These are phyloP conservation scores for Halcyon malimbica DNA, from an alignment of 2,113 vertebrate genomes.

Conservation along the genomic window DNA sequence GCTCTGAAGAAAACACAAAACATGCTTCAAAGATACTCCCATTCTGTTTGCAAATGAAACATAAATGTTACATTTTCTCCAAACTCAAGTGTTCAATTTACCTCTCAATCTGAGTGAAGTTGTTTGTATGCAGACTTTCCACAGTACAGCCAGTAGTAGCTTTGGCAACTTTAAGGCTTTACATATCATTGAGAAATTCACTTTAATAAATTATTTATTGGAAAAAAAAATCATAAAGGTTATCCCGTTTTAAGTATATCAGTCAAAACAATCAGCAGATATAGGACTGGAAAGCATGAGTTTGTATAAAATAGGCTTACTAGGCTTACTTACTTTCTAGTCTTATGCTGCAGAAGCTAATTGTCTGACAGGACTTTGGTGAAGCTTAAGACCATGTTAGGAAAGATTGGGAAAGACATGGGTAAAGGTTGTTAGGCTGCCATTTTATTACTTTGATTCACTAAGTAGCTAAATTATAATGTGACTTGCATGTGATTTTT, in stretches of 20 bases:
- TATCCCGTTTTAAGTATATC: not conserved
- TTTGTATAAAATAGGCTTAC: not conserved
- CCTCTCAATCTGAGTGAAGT: not conserved
- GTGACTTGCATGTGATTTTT: not conserved
- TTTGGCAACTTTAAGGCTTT: not conserved
- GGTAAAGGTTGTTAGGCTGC: not conserved
- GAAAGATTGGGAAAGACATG: not conserved
- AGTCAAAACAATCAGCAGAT: not conserved
- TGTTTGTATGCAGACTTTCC: not conserved
- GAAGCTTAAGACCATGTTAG: not conserved
- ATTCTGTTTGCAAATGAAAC: not conserved
- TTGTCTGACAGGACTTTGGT: not conserved
- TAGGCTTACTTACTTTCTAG: not conserved
- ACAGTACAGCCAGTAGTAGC: not conserved
- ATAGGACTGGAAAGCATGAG: not conserved
- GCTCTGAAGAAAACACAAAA: not conserved
- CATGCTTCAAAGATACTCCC: not conserved
- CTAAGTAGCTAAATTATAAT: not conserved
- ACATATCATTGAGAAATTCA: not conserved
- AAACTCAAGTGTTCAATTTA: not conserved
- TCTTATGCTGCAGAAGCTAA: not conserved
- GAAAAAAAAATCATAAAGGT: not conserved
- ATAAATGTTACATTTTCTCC: not conserved
- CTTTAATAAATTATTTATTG: not conserved
- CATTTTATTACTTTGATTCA: not conserved